Base-by-base conservation (phyloP, 2,888 invertebrate genomes). In the Erpobdella octoculata region DNA sequence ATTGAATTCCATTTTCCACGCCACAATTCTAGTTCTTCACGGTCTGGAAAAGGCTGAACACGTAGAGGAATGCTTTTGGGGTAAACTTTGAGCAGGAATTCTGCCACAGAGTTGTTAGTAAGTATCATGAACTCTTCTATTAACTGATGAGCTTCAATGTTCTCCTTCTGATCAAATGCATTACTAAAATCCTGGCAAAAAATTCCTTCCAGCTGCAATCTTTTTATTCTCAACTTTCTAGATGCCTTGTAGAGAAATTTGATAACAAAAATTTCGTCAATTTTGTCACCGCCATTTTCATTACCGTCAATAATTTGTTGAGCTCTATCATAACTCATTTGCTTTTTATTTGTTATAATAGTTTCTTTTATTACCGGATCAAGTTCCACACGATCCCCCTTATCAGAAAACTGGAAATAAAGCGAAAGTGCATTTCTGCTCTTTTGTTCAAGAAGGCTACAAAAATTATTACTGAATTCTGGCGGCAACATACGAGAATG, bases 401-500 rank as follows among this genome's bases (percentile, higher is more conserved):
- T 33, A 9, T 62, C n/a, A n/a, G n/a, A n/a, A n/a, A n/a, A n/a
- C n/a, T n/a, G n/a, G 12, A 61, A 71, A 33, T 64, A 36, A 28
- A 71, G 37, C 21, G 71, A 71, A 33, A 71, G 58, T 8, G 36
- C 53, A n/a, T 31, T 18, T 31, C 72, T 33, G 71, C 85, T 84
- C 21, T 81, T 80, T 70, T 81, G 81, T 21, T 84, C 83, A 73
- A 83, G 83, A 70, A 85, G 78, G 76, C 84, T 84, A 76, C 85
- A 85, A 38, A 85, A 75, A 71, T 85, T 78, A 72, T 86, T 86
- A 82, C 93, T 93, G 21, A 97, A 84, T 67, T 91, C 87, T 77
- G 89, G 86, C 0, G 96, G 96, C 75, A 97, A 85, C 96, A 97
- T 97, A n/a, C n/a, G n/a, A 74, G 94, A 93, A 78, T 92, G 90